phyloP scores from a whole-genome alignment of 2,113 vertebrate species.

The Neopipo cinnamomea region DNA sequence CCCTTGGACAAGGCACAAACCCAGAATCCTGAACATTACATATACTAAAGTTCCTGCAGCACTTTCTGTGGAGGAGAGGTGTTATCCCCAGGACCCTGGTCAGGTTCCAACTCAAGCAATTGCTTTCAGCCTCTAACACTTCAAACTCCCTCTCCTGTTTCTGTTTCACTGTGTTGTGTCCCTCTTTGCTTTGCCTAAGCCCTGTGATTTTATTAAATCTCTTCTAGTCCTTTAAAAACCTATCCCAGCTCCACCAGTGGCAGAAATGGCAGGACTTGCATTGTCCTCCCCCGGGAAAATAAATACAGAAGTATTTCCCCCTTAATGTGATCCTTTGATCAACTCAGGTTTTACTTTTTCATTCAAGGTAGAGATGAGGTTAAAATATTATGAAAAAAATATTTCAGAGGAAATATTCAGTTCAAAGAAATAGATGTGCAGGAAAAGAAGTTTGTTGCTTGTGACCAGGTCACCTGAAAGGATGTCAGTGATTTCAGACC shows the following conservation, averaged over 20 bases:
- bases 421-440: background rate
- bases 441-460: background rate
- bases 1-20: background rate
- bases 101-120: background rate
- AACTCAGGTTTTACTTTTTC: background rate
- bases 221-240: background rate
- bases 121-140: background rate
- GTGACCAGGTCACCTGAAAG: background rate
- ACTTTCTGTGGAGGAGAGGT: background rate
- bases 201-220: background rate
- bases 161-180: background rate
- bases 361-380: background rate
- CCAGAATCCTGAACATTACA: background rate
- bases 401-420: background rate
- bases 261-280: background rate
- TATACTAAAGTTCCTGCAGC: background rate
- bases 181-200: background rate
- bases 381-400: background rate
- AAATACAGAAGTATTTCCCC: background rate
- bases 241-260: background rate
- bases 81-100: slow-evolving; percentile 14
- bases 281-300: background rate
- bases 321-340: background rate
- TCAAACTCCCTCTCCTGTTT: background rate
- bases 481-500: background rate